Evolutionary conservation across 2,113 vertebrate species (phyloP).

Genomic region (Neomonachus schauinslandi): DNA sequence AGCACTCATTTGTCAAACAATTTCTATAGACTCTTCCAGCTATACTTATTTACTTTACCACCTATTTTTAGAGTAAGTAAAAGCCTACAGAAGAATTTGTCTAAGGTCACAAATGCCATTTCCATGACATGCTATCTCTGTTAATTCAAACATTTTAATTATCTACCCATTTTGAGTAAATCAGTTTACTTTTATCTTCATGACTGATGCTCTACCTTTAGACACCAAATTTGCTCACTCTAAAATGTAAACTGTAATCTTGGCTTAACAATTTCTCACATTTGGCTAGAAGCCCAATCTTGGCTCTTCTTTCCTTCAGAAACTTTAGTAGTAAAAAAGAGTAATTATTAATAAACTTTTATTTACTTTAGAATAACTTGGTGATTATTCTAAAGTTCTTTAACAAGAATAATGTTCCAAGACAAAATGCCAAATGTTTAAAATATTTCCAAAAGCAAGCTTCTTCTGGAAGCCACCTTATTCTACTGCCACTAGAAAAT

Average conservation of each 20-base stretch:
- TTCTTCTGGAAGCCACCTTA: not conserved
- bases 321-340: not conserved
- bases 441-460: not conserved
- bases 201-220: not conserved
- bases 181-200: not conserved
- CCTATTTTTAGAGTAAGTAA: not conserved
- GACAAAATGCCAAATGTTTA: not conserved
- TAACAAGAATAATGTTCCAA: not conserved
- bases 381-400: not conserved
- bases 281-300: not conserved
- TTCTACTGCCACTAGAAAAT: not conserved
- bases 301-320: not conserved
- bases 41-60: fast-evolving
- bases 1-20: not conserved
- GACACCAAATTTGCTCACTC: not conserved
- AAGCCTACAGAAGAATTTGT: not conserved
- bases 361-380: not conserved
- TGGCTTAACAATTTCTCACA: not conserved
- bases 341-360: not conserved
- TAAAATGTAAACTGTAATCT: not conserved
- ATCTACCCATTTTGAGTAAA: not conserved
- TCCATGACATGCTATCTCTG: not conserved
- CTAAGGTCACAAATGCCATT: not conserved
- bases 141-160: not conserved
- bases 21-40: not conserved